These are phyloP conservation scores for Ascaphus truei DNA, from an alignment of 2,113 vertebrate species.

Conservation along the genomic window DNA sequence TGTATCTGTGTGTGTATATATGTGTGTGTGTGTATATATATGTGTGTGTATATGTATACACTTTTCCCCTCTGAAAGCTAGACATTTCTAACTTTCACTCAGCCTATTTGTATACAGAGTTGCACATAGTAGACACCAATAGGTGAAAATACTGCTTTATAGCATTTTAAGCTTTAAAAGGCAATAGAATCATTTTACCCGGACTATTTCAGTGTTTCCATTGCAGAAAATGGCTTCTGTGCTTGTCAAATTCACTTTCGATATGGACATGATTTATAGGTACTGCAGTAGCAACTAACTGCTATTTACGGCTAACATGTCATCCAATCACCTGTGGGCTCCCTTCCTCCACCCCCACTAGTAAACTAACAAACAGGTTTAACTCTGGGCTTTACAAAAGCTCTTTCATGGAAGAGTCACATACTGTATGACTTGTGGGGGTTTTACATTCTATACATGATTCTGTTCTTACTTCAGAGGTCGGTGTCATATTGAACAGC, in stretches of 20 bases:
- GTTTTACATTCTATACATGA: neutral
- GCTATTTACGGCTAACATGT: neutral
- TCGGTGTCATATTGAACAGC: too few relatives aligned
- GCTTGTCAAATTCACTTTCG: neutral
- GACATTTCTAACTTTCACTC: too few relatives aligned
- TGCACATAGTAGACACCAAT: too few relatives aligned
- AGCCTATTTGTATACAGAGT: too few relatives aligned
- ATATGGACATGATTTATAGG: conserved; percentile 20
- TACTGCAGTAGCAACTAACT: conserved; percentile 36
- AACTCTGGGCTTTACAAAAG: conserved; percentile 9
- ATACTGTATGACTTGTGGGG: neutral
- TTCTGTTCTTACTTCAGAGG: neutral
- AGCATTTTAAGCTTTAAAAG: neutral
- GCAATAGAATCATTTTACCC: neutral
- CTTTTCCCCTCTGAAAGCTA: too few relatives aligned
- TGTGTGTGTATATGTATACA: too few relatives aligned
- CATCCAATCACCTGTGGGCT: conserved; percentile 51
- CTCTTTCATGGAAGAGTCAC: neutral
- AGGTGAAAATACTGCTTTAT: too few relatives aligned
- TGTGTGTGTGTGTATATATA: too few relatives aligned
- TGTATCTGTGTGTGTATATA: too few relatives aligned
- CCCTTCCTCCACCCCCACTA: conserved; percentile 47
- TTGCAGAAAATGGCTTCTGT: neutral
- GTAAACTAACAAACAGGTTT: neutral
- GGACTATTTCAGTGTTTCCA: neutral